Percentiles rank a stretch among this genome's conserved stretches.
These are phyloP conservation scores for Pachypanchax playfairii DNA, from an alignment of 2,113 vertebrate genomes.

Conservation along the genomic window DNA sequence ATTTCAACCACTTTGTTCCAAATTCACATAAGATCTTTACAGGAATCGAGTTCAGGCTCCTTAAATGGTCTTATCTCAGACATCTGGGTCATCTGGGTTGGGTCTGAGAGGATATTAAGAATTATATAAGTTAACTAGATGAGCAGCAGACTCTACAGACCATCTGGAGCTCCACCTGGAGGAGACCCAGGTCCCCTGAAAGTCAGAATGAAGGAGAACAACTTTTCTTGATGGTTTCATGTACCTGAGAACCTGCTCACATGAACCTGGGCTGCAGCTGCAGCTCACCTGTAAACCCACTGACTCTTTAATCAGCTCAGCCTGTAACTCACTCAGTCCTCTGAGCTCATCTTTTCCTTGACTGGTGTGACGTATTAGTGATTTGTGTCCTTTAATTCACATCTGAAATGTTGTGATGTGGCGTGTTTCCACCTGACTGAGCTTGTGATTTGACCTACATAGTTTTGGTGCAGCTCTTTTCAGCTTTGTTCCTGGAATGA, in stretches of 20 bases:
- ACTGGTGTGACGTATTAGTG: slow-evolving; percentile 17
- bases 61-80: background rate
- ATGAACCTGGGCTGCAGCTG: background rate
- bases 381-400: slow-evolving; percentile 11
- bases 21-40: background rate
- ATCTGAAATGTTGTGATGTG: no score
- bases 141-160: background rate
- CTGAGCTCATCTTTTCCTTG: slow-evolving; percentile 52
- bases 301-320: slow-evolving; percentile 78
- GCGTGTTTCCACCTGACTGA: no score
- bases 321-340: slow-evolving; percentile 79
- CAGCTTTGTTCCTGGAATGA: slow-evolving; percentile 22
- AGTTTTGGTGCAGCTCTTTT: background rate
- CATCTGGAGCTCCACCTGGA: slow-evolving; percentile 10
- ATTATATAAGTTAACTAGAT: no score
- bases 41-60: no score
- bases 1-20: no score
- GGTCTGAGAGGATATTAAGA: no score
- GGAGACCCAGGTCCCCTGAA: background rate
- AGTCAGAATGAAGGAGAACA: background rate
- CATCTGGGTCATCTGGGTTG: no score
- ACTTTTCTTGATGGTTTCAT: no score
- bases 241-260: no score
- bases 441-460: no score
- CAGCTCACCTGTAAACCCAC: background rate